Base-by-base conservation (phyloP, 2,888 invertebrate species). In the Rhingia campestris region DNA sequence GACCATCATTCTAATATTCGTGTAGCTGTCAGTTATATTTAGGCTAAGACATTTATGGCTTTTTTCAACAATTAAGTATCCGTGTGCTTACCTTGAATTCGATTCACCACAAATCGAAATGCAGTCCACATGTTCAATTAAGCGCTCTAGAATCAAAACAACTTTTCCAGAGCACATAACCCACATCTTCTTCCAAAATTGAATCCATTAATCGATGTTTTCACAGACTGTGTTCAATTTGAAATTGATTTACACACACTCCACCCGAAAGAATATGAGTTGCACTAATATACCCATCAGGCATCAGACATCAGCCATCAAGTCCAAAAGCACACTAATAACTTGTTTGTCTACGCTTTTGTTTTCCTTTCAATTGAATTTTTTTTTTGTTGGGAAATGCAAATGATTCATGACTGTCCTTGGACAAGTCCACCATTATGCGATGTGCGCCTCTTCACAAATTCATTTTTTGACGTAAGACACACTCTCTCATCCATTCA, bases 401-500 rank as follows among this genome's bases (percentile, higher is more conserved):
- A 84, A 84, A 64, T 74, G 58, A 59, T 74, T 69, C 73, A 79
- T 53, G 73, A 67, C 73, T 64, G 79, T 82, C 82, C 82, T 79
- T 79, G 79, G 74, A 63, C 37, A 10, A 45, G 32, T 73, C 43
- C 54, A 69, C 54, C 56, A 49, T 53, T 53, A 49, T 47, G 66
- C 22, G 1, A 22, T 22, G 1, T 22, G 22, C 59, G 49, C 56
- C 56, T 30, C 61, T 35, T 69, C 45, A 43, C 22, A 22, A 43
- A 59, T 64, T 72, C 39, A 59, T 54, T 53, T 69, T 67, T 70
- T 49, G 82, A 84, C 73, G 79, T 69, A 74, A 37, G 72, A 77
- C 81, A 81, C 77, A 73, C 70, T 77, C 81, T 67, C 39, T 9
- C 10, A 75, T 63, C 67, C 82, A 79, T 74, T 82, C 82, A 82